Conservation (phyloP, 2,113 vertebrate species). For the Empidonax traillii region DNA sequence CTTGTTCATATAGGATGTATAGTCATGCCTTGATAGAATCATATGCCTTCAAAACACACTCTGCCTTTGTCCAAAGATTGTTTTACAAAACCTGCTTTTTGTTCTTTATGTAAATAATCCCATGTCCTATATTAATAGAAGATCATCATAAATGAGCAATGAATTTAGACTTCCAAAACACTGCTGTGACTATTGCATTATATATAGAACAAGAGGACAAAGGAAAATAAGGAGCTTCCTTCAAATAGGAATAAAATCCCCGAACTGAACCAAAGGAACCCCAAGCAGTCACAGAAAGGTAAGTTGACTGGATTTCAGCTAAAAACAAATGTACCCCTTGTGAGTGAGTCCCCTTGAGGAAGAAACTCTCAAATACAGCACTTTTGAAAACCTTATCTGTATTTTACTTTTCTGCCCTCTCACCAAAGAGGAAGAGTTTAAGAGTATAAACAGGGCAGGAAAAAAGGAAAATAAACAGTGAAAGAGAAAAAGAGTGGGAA, state of each 20-base stretch:
- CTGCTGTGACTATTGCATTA: neutral
- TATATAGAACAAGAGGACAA: neutral
- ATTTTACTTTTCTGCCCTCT: neutral
- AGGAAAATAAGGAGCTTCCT: neutral
- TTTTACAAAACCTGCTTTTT: conserved; percentile 21
- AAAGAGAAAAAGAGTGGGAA: no score
- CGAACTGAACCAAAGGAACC: neutral
- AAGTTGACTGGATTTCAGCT: neutral
- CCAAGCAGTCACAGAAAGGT: neutral
- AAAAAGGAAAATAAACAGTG: rapidly evolving
- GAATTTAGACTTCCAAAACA: neutral
- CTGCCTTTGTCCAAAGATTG: neutral
- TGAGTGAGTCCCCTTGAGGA: neutral
- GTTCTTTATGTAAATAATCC: conserved; percentile 10
- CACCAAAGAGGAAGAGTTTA: neutral
- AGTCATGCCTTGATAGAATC: conserved; percentile 25
- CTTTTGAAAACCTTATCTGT: neutral
- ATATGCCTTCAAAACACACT: neutral
- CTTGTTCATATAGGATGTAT: conserved; percentile 30
- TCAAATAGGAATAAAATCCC: neutral
- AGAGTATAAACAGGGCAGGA: neutral
- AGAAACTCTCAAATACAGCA: neutral
- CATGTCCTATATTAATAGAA: conserved; percentile 1
- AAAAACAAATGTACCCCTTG: neutral
- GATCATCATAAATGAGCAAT: conserved; percentile 14